phyloP scores from a whole-genome alignment of 2,113 vertebrate genomes.

The Platichthys stellatus region DNA sequence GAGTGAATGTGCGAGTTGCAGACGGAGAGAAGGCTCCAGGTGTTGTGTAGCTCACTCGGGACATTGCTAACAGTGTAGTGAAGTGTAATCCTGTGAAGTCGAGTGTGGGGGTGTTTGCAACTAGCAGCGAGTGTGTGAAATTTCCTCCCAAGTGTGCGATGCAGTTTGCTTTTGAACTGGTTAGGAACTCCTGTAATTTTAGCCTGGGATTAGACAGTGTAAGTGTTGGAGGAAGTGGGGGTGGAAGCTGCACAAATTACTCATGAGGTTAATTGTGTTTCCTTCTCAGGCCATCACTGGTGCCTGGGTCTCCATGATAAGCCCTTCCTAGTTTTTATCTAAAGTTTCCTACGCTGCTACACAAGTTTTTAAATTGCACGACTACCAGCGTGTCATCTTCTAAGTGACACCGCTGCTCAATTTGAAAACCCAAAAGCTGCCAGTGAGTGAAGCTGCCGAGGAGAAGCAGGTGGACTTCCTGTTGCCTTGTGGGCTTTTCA shows the following conservation, averaged over 20 bases:
- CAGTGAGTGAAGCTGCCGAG: neutral
- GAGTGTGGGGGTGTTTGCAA: neutral
- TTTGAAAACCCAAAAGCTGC: neutral
- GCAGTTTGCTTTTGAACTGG: no score
- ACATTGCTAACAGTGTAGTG: neutral
- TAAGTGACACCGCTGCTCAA: neutral
- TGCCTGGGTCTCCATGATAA: neutral
- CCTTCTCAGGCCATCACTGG: neutral
- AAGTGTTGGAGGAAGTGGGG: no score
- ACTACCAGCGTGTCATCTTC: neutral
- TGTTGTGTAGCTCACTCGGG: conserved; percentile 3
- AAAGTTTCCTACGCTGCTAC: neutral
- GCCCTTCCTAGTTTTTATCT: neutral
- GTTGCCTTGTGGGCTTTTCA: no score
- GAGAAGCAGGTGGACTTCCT: neutral
- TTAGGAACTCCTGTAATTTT: no score
- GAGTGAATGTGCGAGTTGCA: neutral
- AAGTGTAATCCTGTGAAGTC: neutral
- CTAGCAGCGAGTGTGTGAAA: no score
- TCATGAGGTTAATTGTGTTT: conserved; percentile 5
- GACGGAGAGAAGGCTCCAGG: neutral
- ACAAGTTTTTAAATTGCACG: neutral
- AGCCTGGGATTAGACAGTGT: no score
- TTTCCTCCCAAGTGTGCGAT: no score
- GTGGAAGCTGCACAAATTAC: neutral